Evolutionary conservation across 2,797 vertebrate species (phyloP).

Genomic region (Caiman crocodilus): DNA sequence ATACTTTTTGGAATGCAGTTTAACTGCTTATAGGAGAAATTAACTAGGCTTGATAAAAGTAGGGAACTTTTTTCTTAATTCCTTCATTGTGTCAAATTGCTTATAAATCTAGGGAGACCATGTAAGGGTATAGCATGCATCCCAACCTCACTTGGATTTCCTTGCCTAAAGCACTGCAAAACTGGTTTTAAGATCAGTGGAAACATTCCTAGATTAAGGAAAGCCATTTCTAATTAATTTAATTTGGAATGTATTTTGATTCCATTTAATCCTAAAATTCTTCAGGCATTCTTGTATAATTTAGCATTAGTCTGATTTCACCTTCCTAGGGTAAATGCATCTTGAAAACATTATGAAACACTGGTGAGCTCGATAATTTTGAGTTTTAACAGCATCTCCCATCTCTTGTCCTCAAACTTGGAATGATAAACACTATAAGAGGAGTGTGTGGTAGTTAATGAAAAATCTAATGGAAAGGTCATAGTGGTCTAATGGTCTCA

Average conservation of each 20-base stretch:
- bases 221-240: not conserved
- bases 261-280: not conserved
- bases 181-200: not conserved
- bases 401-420: too few relatives aligned
- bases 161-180: not conserved
- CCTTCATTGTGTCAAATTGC: not conserved
- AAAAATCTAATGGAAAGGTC: too few relatives aligned
- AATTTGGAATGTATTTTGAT: not conserved
- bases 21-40: not conserved
- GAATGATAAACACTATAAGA: too few relatives aligned
- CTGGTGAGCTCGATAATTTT: not conserved
- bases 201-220: constrained; percentile 23
- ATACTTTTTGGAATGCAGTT: not conserved
- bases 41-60: not conserved
- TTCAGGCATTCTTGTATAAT: not conserved
- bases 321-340: not conserved
- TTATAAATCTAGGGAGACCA: not conserved
- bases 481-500: too few relatives aligned
- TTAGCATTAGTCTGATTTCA: not conserved
- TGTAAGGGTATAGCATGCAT: not conserved
- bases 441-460: too few relatives aligned
- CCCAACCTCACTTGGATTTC: not conserved
- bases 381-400: not conserved
- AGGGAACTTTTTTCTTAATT: constrained; percentile 11
- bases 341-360: not conserved